Evolutionary conservation across 2,113 vertebrate species (phyloP).

Genomic region (Microcebus tavaratra): DNA sequence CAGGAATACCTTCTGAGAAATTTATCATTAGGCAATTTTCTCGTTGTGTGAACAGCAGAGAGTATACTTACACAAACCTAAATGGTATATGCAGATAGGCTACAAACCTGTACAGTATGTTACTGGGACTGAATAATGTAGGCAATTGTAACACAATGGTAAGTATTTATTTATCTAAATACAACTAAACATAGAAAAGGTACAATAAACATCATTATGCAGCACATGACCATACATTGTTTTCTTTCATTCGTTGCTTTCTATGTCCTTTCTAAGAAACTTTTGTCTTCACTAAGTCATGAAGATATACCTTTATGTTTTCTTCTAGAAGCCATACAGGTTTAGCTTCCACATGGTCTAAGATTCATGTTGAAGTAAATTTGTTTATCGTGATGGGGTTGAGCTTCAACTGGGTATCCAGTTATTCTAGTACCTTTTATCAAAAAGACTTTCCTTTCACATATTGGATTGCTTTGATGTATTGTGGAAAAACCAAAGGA

Average conservation of each 20-base stretch:
- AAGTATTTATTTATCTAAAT: too few relatives aligned
- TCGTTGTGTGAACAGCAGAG: too few relatives aligned
- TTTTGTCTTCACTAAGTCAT: neutral
- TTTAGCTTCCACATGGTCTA: neutral
- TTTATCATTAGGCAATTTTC: too few relatives aligned
- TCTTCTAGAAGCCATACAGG: neutral
- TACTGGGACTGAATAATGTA: too few relatives aligned
- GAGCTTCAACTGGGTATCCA: neutral
- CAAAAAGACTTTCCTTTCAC: neutral
- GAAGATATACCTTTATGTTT: neutral
- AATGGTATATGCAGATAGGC: too few relatives aligned
- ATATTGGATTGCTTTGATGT: neutral
- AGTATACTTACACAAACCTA: too few relatives aligned
- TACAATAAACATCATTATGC: too few relatives aligned
- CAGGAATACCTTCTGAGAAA: too few relatives aligned
- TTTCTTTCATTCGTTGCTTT: neutral
- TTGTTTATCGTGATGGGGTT: neutral
- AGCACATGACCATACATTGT: neutral
- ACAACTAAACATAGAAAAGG: too few relatives aligned
- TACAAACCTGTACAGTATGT: too few relatives aligned
- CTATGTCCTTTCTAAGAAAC: neutral
- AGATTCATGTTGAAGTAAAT: neutral
- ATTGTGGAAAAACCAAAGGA: neutral
- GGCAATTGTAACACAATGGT: too few relatives aligned
- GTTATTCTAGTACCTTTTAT: neutral